Percentiles rank a stretch among this genome's conserved stretches.
Conservation (phyloP, 1,140 invertebrate species). For the Penaeus indicus region DNA sequence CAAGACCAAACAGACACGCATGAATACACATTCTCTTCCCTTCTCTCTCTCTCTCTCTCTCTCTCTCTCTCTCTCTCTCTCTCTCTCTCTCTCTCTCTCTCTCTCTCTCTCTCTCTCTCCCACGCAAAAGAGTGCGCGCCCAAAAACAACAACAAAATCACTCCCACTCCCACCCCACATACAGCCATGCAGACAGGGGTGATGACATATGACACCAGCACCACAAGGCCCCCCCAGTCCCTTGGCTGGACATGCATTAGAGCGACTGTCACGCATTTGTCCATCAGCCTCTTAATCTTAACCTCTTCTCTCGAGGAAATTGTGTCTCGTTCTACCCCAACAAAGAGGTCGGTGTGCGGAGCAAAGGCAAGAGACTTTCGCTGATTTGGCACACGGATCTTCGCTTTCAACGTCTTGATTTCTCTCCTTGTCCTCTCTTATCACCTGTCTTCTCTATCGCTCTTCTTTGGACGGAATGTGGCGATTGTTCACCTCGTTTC, state of each 20-base stretch:
- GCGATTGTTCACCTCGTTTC: background rate
- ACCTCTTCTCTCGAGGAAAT: too few relatives aligned
- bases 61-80: background rate
- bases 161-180: background rate
- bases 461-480: background rate
- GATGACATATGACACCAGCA: background rate
- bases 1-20: background rate
- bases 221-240: background rate
- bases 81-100: background rate
- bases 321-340: too few relatives aligned
- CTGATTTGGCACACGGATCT: too few relatives aligned
- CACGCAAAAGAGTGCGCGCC: background rate
- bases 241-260: background rate
- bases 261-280: too few relatives aligned
- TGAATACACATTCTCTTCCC: conserved; percentile 1
- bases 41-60: conserved; percentile 38
- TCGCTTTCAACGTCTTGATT: background rate
- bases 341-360: too few relatives aligned
- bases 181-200: background rate
- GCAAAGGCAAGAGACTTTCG: too few relatives aligned
- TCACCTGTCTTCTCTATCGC: background rate
- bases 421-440: background rate
- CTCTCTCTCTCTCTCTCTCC: background rate
- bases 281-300: too few relatives aligned
- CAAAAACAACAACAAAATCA: background rate